Conservation (phyloP, 2,888 invertebrate genomes). For the Drosophila infuscata region DNA sequence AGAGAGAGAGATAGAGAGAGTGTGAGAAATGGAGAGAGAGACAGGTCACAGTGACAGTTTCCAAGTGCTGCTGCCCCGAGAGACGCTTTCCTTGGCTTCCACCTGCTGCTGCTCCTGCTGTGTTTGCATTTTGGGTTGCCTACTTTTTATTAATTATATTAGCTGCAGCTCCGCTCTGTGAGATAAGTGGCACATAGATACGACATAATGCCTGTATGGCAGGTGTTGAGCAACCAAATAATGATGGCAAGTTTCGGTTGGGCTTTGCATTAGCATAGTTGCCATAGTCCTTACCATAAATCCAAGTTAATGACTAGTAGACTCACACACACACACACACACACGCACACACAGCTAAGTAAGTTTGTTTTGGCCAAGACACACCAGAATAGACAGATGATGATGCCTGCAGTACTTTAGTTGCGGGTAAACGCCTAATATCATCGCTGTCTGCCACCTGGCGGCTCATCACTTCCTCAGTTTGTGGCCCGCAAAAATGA, state of each 20-base stretch:
- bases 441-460: conserved; percentile 10
- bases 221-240: not conserved
- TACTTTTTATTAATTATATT: conserved; percentile 58
- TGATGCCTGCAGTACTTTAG: not conserved
- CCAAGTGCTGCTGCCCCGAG: not conserved
- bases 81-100: not conserved
- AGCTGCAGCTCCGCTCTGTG: conserved; percentile 23
- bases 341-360: conserved; percentile 12
- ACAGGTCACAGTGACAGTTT: conserved; percentile 21
- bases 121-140: conserved; percentile 25
- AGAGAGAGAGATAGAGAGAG: not conserved
- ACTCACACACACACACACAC: not conserved
- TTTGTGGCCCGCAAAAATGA: conserved; percentile 1
- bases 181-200: conserved; percentile 37
- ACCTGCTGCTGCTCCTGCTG: not conserved
- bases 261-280: conserved; percentile 7
- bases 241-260: not conserved
- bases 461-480: not conserved
- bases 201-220: too few relatives aligned
- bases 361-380: conserved; percentile 18
- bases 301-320: conserved; percentile 41
- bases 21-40: not conserved
- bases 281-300: conserved; percentile 32
- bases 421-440: conserved; percentile 2
- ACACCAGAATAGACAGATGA: not conserved